Base-by-base conservation (phyloP, 2,113 vertebrate species). In the Pachyramphus minor region DNA sequence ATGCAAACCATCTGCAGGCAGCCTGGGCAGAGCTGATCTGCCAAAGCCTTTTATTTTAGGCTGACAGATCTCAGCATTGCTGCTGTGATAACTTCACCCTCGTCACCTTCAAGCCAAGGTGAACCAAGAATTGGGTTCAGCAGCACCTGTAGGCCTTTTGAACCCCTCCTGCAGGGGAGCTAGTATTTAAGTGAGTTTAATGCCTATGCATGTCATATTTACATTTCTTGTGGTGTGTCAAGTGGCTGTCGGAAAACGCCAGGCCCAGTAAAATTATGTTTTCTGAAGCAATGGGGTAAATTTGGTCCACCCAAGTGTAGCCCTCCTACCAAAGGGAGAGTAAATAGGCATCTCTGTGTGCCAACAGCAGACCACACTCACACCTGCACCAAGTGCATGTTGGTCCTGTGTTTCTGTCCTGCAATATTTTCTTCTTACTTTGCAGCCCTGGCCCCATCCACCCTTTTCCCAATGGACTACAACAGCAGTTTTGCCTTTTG, bases 331-430 rank as follows among this genome's bases (percentile, higher is more conserved):
- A 4, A 80, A 71, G 14, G 23, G 15, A 80, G 45, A 1, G 0
- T 11, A 47, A 77, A 44, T 4, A 13, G 18, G 6, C 4, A 33
- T 28, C 30, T 85, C 63, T 24, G 5, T 37, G 53, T 44, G 25
- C 39, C 3, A 1, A 22, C 12, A 18, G 27, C 47, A 84, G 19
- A 25, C 7, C 37, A 39, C 12, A 1, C 11, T 86, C 47, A 49
- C 6, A 28, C 8, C 15, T 58, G 16, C 2, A 1, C 30, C 0
- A 1, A 33, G 44, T n/a, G 14, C 2, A 0, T 41, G 25, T 27
- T 63, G 17, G 9, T 62, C n/a, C 31, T 58, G 41, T 5, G 8
- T 30, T 79, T 83, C 33, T 20, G 12, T 58, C 31, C 68, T 63
- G 23, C 12, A 20, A 21, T 8, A 35, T 55, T 91, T 91, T n/a